A percentile compares a stretch with the other conserved stretches of the same genome.
Evolutionary conservation across 2,888 invertebrate genomes (phyloP).

Genomic region (Tryphoninae sp.): DNA sequence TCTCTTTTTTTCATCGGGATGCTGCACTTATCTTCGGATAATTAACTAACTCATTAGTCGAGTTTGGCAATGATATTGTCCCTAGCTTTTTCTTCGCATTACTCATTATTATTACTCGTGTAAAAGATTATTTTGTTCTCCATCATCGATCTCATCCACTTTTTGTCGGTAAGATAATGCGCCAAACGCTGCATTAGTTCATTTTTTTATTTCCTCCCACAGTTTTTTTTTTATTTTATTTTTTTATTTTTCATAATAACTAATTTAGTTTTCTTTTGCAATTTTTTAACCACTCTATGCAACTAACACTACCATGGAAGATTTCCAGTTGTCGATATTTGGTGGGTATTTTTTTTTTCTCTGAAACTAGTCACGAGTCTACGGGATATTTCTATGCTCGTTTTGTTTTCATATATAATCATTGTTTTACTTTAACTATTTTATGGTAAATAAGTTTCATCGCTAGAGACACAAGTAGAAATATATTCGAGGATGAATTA

Average conservation of each 20-base stretch:
- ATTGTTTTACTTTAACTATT: conserved; percentile 27
- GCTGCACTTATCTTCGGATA: conserved; percentile 69
- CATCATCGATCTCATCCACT: conserved; percentile 42
- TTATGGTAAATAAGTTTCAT: conserved; percentile 51
- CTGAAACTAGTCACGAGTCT: conserved; percentile 48
- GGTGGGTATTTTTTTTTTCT: conserved; percentile 60
- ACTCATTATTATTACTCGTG: conserved; percentile 64
- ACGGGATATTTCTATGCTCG: conserved; percentile 50
- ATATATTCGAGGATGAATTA: conserved; percentile 65
- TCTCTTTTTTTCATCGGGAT: conserved; percentile 42
- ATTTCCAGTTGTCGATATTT: conserved; percentile 69
- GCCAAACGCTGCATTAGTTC: conserved; percentile 60
- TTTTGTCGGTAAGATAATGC: conserved; percentile 65
- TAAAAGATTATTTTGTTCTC: conserved; percentile 64
- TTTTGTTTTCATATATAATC: conserved; percentile 46
- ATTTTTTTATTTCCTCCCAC: conserved; percentile 31
- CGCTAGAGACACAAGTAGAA: conserved; percentile 63
- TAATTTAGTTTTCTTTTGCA: conserved; percentile 39
- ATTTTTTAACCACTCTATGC: conserved; percentile 54
- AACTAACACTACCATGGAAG: conserved; percentile 69
- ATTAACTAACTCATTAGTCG: conserved; percentile 77
- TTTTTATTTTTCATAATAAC: conserved; percentile 11
- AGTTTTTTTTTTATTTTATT: conserved; percentile 13
- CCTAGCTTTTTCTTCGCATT: conserved; percentile 74
- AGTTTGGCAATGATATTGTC: conserved; percentile 82